phyloP scores from a whole-genome alignment of 2,797 vertebrate species.

The Catamblyrhynchus diadema region DNA sequence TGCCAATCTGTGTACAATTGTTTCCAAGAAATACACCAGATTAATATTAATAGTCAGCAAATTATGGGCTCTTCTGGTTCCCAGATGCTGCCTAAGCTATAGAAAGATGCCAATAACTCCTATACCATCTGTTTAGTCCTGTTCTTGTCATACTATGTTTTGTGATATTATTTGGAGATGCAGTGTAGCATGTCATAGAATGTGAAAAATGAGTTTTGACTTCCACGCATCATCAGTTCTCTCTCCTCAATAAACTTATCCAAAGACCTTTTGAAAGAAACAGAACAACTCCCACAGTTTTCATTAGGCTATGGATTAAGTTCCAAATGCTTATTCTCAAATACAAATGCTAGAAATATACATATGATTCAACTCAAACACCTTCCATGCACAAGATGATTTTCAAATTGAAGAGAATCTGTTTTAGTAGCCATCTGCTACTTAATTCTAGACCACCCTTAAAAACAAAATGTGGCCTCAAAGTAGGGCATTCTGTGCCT shows the following conservation, averaged over 20 bases:
- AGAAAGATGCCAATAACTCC: constrained; percentile 17
- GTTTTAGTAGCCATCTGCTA: constrained; percentile 19
- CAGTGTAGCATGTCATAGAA: not conserved
- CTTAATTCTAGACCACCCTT: not conserved
- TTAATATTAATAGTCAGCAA: constrained; percentile 30
- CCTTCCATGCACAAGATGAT: not conserved
- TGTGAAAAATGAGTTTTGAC: not conserved
- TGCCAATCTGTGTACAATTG: not conserved
- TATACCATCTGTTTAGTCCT: constrained; percentile 51
- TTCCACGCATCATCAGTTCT: not conserved
- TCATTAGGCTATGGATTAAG: not conserved
- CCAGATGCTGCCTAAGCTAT: constrained; percentile 35
- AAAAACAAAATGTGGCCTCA: not conserved
- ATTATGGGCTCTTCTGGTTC: not conserved
- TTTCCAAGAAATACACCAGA: constrained; percentile 27
- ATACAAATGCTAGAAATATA: constrained; percentile 13
- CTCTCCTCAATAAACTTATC: not conserved
- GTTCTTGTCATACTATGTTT: constrained; percentile 44
- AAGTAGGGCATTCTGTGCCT: not conserved
- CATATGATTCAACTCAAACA: not conserved
- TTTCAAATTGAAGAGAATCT: not conserved
- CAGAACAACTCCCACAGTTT: not conserved
- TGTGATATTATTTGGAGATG: constrained; percentile 44
- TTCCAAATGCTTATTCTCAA: not conserved
- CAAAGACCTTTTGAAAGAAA: not conserved